Base-by-base conservation (phyloP, 2,888 invertebrate genomes). In the Lacanobia wlatinum region DNA sequence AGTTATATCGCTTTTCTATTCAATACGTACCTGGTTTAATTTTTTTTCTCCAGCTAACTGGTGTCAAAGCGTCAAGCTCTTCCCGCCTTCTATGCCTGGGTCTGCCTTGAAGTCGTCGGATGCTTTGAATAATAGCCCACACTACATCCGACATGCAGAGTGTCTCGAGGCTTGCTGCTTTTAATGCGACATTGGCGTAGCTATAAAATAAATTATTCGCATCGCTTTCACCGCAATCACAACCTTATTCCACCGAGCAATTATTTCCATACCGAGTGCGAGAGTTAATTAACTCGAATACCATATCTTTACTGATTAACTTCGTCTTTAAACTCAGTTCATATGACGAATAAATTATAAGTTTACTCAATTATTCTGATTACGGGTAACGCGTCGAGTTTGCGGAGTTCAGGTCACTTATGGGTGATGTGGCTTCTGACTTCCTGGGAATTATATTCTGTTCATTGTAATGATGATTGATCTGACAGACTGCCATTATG, bases 231-330 rank as follows among this genome's bases (percentile, higher is more conserved):
- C 61, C 78, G 58, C 71, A 58, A 7, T 43, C 12, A 34, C 53
- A 40, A 12, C 78, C 69, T 85, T 76, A 85, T 65, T 64, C 70
- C 64, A 78, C 78, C 68, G 80, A 87, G 87, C 88, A 89, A 92
- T 92, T 89, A 92, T 91, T 90, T 89, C 87, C 89, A 88, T 89
- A 87, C 86, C 87, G 86, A 86, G 87, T 88, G 84, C 84, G 84
- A 79, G 89, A 88, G 88, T 91, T 92, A 92, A 92, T 93, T 92
- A 92, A 90, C 87, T 89, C 87, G 74, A 88, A 88, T 90, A 89
- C 89, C 90, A 91, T 89, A 91, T 90, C 90, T 90, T 89, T 86
- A 81, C 91, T 92, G 89, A 91, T 91, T 90, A 91, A 88, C 86
- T 85, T 82, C 80, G 85, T 89, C 90, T 91, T 90, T 85, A 76